Base-by-base conservation (phyloP, 2,888 invertebrate species). In the Schizotus pectinicornis region DNA sequence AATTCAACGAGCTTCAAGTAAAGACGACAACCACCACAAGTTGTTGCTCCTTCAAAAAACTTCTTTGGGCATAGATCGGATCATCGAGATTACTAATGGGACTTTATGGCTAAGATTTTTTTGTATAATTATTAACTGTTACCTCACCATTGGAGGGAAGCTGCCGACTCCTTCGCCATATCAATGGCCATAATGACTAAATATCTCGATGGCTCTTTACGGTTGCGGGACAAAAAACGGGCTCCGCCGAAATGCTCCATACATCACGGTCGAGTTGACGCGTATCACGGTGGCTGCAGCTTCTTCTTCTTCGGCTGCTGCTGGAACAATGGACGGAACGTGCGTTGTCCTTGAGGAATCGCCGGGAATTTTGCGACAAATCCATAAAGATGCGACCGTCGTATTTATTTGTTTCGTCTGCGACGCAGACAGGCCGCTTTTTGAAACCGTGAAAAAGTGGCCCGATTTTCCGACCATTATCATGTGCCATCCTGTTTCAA, bases 321-420 rank as follows among this genome's bases (percentile, higher is more conserved):
- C 22, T 59, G 55, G 55, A 22, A 22, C 22, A 22, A 22, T 22
- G 22, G 22, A 22, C 22, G 22, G 22, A 22, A 22, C 22, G 22
- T 22, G 55, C 56, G 47, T 62, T 66, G 70, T 58, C 70, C 70
- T 70, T 67, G 67, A 59, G 55, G 38, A 45, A 53, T 47, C 54
- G 12, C 6, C 30, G n/a, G 14, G 67, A 69, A 68, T 70, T 70
- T 67, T 65, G 66, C 65, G 63, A 68, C 68, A 70, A 71, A 71
- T 69, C 71, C 69, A 71, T 70, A 70, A 70, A 71, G 71, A 68
- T 68, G 70, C 62, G 65, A 64, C 34, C 34, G 43, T 22, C 59
- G 63, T 68, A 70, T 70, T 70, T 72, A 72, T 72, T 61, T 64
- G 69, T 68, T 71, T 69, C 72, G 71, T 70, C 72, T 71, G 70